Conservation (phyloP, 2,888 invertebrate species). For the Hermaeophaga mercurialis region DNA sequence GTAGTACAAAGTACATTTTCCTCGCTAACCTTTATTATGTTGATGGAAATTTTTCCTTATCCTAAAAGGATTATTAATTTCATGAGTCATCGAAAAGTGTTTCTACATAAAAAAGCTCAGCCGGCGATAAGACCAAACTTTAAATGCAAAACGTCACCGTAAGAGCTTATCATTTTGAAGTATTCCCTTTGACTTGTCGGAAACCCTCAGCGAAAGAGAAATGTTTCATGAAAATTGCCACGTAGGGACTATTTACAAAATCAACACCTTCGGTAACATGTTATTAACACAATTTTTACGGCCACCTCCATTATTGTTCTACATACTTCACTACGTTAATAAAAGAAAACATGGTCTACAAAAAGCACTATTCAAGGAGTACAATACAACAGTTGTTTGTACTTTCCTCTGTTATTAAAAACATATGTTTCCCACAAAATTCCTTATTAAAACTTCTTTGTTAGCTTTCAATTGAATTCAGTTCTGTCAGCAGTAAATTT, state of each 20-base stretch:
- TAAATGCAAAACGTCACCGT: slow-evolving; percentile 25
- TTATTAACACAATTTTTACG: slow-evolving; percentile 15
- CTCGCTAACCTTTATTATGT: not conserved
- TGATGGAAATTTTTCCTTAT: slow-evolving; percentile 4
- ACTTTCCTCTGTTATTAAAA: too few species aligned
- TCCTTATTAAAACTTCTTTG: too few species aligned
- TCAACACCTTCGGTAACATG: slow-evolving; percentile 20
- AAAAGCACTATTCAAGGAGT: too few species aligned
- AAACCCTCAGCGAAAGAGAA: slow-evolving; percentile 20
- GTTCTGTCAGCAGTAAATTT: too few species aligned
- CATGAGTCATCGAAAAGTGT: slow-evolving; percentile 24
- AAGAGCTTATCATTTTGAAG: slow-evolving; percentile 26
- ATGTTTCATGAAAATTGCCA: slow-evolving; percentile 25
- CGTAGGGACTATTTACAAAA: slow-evolving; percentile 23
- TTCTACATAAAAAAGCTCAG: slow-evolving; percentile 22
- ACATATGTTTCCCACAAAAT: too few species aligned
- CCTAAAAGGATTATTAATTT: slow-evolving; percentile 16
- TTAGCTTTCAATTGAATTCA: too few species aligned
- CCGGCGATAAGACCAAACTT: slow-evolving; percentile 21
- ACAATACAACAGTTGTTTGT: too few species aligned
- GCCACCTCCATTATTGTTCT: slow-evolving; percentile 12
- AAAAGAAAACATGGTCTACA: slow-evolving; percentile 6
- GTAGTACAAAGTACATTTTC: too few species aligned
- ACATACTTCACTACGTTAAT: slow-evolving; percentile 3
- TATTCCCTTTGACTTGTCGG: slow-evolving; percentile 23